phyloP scores from a whole-genome alignment of 2,797 vertebrate genomes.

The Chrysocyon brachyurus region DNA sequence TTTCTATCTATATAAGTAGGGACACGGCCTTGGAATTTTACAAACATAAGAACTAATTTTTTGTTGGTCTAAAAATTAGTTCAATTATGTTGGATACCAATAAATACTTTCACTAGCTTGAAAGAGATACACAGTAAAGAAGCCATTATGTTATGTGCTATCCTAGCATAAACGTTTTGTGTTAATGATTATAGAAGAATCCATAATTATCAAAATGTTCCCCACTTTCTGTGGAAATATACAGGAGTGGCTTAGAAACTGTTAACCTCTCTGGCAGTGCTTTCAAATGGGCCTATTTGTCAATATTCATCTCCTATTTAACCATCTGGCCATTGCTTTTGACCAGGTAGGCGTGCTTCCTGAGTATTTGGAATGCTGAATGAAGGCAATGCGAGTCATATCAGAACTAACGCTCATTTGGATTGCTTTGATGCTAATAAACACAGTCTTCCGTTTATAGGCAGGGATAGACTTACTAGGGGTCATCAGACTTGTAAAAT shows the following conservation, averaged over 20 bases:
- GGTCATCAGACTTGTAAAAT: background rate
- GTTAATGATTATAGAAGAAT: slow-evolving; percentile 19
- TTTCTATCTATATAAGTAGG: background rate
- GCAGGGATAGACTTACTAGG: background rate
- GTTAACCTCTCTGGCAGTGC: slow-evolving; percentile 32
- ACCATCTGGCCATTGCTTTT: background rate
- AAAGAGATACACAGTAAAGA: background rate
- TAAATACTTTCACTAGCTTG: slow-evolving; percentile 25
- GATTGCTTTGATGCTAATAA: background rate
- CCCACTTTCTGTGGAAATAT: slow-evolving; percentile 5
- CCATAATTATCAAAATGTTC: slow-evolving; percentile 12
- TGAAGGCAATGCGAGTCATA: background rate
- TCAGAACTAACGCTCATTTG: slow-evolving; percentile 36
- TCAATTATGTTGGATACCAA: background rate
- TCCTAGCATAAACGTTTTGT: background rate
- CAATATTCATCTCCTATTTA: slow-evolving; percentile 33
- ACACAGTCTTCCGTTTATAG: background rate
- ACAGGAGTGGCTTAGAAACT: background rate
- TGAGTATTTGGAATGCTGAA: background rate
- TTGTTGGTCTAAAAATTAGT: background rate
- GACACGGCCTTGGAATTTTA: slow-evolving; percentile 20
- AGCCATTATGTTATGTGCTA: background rate
- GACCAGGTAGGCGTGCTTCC: slow-evolving; percentile 15
- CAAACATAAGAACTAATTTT: slow-evolving; percentile 7
- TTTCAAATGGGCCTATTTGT: slow-evolving; percentile 68